Evolutionary conservation across 2,797 vertebrate genomes (phyloP), one percentile per base, ranked within the genome.

Genomic region (Sebastes matsubarae): DNA sequence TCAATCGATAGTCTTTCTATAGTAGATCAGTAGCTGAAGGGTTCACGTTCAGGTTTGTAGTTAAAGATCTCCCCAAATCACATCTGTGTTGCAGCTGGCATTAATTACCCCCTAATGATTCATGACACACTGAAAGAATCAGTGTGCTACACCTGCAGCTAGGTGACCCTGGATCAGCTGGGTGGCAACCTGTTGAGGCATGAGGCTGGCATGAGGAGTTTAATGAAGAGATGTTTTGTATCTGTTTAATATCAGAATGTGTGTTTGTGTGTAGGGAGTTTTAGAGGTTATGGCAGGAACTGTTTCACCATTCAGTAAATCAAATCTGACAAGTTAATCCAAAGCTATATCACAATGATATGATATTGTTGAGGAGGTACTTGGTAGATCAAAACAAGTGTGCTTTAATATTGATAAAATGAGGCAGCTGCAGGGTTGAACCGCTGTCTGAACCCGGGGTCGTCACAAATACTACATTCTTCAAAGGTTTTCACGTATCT

Each of bases 371-470:
- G 13, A 74, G 30, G 71, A 25, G 14, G 24, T 67, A 10, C 25
- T 32, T 55, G 7, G 8, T 36, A 34, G 16, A 67, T 72, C 63
- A 42, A 63, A 50, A 10, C 50, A 68, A 9, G 22, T 27, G 1
- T 70, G 42, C 36, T 75, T 79, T 59, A 54, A 79, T 74, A 29
- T 59, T 24, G 29, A 79, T 84, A 50, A 79, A 68, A 67, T 52
- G 27, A 83, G 18, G 61, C 81, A 84, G 77, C 88, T 85, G 86
- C 86, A 73, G 73, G 72, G 59, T 68, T 70, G n/a, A 25, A 78
- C 75, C 68, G 75, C 30, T 2, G 16, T 30, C 80, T 91, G 71
- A 91, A 87, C 79, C 68, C 75, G 38, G 1, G 32, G 61, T 69
- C 30, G 20, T 7, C 38, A 69, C 46, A 75, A 83, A 82, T 65